Evolutionary conservation across 2,888 invertebrate genomes (phyloP), one percentile per base, ranked within the genome.

Genomic region (Callosobruchus maculatus): DNA sequence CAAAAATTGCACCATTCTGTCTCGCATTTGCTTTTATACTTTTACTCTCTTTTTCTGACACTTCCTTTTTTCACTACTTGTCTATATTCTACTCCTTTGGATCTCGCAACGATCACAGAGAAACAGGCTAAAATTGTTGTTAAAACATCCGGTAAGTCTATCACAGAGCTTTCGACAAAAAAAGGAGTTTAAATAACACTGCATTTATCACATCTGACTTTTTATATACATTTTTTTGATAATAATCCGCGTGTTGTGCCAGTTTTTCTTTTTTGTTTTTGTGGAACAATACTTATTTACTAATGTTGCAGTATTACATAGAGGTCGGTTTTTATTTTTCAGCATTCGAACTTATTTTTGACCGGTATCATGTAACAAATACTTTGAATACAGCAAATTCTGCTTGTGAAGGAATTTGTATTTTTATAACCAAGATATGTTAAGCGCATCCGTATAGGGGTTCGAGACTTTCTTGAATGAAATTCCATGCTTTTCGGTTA

Each of bases 1-100:
- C 21, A 7, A 68, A 21, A 68, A 68, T 22, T 74, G 74, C 72
- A 73, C 67, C 73, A 85, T 82, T 82, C 80, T 85, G 84, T 86
- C 85, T 86, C 77, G 86, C 86, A 86, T 87, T 84, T 85, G 85
- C 49, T 49, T 13, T 49, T 49, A 49, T 49, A 49, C 49, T 87
- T 87, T 84, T 87, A 68, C 86, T 87, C 87, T 85, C 86, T 86
- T 87, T 87, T 88, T 87, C 87, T 87, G 87, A 88, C 88, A 88
- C 88, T 87, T 87, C 87, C 87, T 87, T 87, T 88, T 88, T 88
- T 88, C 87, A 87, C 87, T 87, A 87, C 87, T 87, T 87, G 85
- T 86, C 87, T 87, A 87, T 87, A 87, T 86, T 87, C 87, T 86
- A 85, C 87, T 87, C 49, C 49, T 49, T 49, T 49, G 87, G 81